A percentile compares a stretch with the other conserved stretches of the same genome.
phyloP scores from a whole-genome alignment of 2,797 vertebrate genomes.

The Ptychadena robeensis region DNA sequence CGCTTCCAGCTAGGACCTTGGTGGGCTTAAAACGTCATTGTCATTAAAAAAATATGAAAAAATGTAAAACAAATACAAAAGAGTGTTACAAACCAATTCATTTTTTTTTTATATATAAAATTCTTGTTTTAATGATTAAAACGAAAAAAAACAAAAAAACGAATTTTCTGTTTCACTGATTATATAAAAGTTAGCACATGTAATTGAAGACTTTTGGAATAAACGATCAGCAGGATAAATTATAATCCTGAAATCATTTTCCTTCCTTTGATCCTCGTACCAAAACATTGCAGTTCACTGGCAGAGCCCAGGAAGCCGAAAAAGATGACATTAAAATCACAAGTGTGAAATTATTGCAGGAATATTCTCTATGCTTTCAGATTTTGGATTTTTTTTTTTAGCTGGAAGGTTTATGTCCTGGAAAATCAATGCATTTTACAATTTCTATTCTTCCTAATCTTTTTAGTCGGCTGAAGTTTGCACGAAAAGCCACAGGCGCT shows the following conservation, averaged over 20 bases:
- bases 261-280: slow-evolving; percentile 34
- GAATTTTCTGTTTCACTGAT: neutral
- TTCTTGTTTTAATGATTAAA: neutral
- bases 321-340: slow-evolving; percentile 56
- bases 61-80: neutral
- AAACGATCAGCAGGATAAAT: slow-evolving; percentile 33
- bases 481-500: slow-evolving; percentile 41
- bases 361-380: slow-evolving; percentile 53
- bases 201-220: slow-evolving; percentile 23
- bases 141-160: neutral
- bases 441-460: slow-evolving; percentile 52
- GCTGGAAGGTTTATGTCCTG: slow-evolving; percentile 54
- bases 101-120: neutral
- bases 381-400: slow-evolving; percentile 38
- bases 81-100: neutral
- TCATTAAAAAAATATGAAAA: too few relatives aligned
- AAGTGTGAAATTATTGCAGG: slow-evolving; percentile 57
- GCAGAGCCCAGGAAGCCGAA: slow-evolving; percentile 22
- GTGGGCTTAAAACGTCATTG: neutral
- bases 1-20: neutral
- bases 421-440: slow-evolving; percentile 59
- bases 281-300: slow-evolving; percentile 38
- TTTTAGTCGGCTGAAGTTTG: slow-evolving; percentile 43
- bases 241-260: slow-evolving; percentile 38
- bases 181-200: slow-evolving; percentile 16